These are phyloP conservation scores for Philereme transversata DNA, from an alignment of 2,888 invertebrate genomes.

Conservation along the genomic window DNA sequence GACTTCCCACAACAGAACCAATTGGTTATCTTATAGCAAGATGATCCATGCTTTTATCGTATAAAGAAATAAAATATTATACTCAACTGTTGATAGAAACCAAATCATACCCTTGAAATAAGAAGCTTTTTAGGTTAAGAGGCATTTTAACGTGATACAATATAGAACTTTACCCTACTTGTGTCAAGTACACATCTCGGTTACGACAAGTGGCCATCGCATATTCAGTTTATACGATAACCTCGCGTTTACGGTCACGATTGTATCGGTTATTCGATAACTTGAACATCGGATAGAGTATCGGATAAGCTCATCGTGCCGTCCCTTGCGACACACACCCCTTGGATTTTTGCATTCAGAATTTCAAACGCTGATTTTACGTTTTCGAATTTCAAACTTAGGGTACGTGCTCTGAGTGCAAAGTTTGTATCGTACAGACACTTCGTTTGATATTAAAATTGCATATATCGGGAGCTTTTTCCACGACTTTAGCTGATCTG, in stretches of 20 bases:
- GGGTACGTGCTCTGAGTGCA: conserved; percentile 65
- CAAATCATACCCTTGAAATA: conserved; percentile 21
- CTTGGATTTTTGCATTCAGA: conserved; percentile 69
- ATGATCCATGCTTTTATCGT: background rate
- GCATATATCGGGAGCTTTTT: conserved; percentile 40
- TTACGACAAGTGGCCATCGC: conserved; percentile 28
- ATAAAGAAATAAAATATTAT: conserved; percentile 6
- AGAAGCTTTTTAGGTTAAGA: conserved; percentile 15
- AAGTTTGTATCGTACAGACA: conserved; percentile 60
- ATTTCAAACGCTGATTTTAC: conserved; percentile 72
- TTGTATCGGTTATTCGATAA: conserved; percentile 36
- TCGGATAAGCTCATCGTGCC: conserved; percentile 36
- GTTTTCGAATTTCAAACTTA: conserved; percentile 71
- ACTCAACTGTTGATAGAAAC: conserved; percentile 13
- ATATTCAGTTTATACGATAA: conserved; percentile 31
- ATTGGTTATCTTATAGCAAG: too few relatives aligned
- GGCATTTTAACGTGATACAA: conserved; percentile 36
- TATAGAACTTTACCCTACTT: conserved; percentile 38
- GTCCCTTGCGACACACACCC: conserved; percentile 45
- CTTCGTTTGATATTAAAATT: conserved; percentile 61
- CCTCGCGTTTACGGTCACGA: conserved; percentile 32
- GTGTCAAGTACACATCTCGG: conserved; percentile 29
- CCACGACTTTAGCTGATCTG: conserved; percentile 21
- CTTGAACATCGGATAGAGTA: conserved; percentile 29
- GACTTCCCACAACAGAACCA: too few relatives aligned